Percentiles rank a stretch among this genome's conserved stretches.
Conservation (phyloP, 37 sponge, comb jelly and placozoan species). For the Beroe ovata region DNA sequence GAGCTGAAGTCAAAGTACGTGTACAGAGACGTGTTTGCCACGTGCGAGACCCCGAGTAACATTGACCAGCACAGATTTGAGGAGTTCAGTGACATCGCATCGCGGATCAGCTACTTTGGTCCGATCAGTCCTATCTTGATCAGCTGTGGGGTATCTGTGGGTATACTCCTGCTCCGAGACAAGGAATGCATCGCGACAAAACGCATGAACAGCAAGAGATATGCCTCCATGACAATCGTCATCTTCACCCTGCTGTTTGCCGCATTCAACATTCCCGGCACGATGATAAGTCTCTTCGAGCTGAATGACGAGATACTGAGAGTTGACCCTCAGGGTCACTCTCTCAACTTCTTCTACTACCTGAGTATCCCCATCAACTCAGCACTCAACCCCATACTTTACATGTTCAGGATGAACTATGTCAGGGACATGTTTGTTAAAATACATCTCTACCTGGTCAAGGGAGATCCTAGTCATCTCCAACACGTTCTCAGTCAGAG, state of each 20-base stretch:
- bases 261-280: constrained; percentile 6
- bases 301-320: background rate
- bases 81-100: background rate
- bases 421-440: background rate
- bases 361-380: background rate
- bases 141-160: constrained; percentile 10
- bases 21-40: background rate
- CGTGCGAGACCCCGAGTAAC: constrained; percentile 14
- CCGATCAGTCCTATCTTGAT: constrained; percentile 29
- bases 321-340: background rate
- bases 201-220: background rate
- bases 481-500: background rate
- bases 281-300: background rate
- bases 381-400: constrained; percentile 11
- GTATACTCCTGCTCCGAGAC: background rate
- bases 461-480: background rate
- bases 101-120: background rate
- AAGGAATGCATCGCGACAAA: background rate
- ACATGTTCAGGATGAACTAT: constrained; percentile 34
- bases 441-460: background rate
- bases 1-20: background rate
- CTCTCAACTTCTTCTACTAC: constrained; percentile 57
- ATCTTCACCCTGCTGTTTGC: constrained; percentile 1
- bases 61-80: background rate
- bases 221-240: constrained; percentile 50